Base-by-base conservation (phyloP, 1,140 invertebrate genomes). In the Chionoecetes opilio region DNA sequence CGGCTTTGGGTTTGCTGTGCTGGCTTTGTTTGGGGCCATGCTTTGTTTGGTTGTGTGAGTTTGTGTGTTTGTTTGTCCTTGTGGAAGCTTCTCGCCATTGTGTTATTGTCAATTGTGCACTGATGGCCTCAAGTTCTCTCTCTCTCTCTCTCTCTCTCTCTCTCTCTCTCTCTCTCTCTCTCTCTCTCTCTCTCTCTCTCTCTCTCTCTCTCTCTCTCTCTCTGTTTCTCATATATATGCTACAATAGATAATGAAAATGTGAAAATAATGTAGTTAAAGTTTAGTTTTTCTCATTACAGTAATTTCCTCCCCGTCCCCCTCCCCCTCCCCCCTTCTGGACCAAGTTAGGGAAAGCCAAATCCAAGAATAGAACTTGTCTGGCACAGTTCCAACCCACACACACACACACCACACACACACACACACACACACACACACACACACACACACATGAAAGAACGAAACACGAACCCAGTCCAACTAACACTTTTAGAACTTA, bases 351-450 rank as follows among this genome's bases (percentile, higher is more conserved):
- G 63, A 75, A 17, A 2, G 26, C 11, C 0, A 46, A n/a, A 8
- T 1, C 63, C 63, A 75, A 75, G 63, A 75, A 75, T 75, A 75
- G n/a, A 75, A 75, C 63, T 75, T 75, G 26, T 75, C 63, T 75
- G 63, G 63, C 63, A 75, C 63, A 75, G 21, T 11, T 11, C 63
- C 63, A 75, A n/a, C 63, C 26, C 63, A 75, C 63, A 75, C 63
- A 75, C 63, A 75, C 63, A 75, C 63, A 75, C 63, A 75, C 63
- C 63, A 75, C 63, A 75, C 63, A 75, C 63, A 75, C 63, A 75
- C 53, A 75, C 53, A 75, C 53, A 75, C 53, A 75, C 53, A 75
- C 53, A 75, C 53, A 75, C 53, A 75, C 53, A 75, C 53, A 75
- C 53, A 75, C 53, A 75, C 53, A 21, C 53, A 75, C 6, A 75